These are phyloP conservation scores for Carterocephalus palaemon DNA, from an alignment of 2,888 invertebrate species.

Conservation along the genomic window DNA sequence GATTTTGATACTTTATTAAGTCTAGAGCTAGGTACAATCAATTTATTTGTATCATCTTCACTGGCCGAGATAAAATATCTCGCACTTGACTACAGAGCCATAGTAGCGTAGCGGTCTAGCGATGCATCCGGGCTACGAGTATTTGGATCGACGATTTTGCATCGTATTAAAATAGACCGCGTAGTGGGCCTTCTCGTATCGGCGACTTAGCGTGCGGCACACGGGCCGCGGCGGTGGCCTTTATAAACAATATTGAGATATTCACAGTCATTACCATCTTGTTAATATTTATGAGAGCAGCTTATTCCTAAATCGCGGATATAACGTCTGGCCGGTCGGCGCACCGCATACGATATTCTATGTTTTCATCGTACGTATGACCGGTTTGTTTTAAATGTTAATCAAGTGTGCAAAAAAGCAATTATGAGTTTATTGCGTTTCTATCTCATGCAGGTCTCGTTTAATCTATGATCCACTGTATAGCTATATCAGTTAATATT, in stretches of 20 bases:
- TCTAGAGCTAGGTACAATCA: no score
- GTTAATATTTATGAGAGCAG: constrained; percentile 3
- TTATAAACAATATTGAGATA: constrained; percentile 38
- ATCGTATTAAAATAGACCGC: constrained; percentile 43
- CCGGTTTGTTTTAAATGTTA: not conserved
- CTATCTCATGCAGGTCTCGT: no score
- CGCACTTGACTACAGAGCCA: constrained; percentile 8
- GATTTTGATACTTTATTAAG: no score
- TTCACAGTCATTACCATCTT: constrained; percentile 39
- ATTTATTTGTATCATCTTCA: no score
- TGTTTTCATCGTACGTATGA: no score
- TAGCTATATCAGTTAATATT: no score
- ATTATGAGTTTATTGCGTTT: no score
- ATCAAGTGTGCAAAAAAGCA: not conserved
- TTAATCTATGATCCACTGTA: no score
- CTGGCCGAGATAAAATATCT: constrained; percentile 16
- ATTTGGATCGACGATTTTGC: constrained; percentile 31
- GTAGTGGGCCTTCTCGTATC: constrained; percentile 34
- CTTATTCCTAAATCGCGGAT: constrained; percentile 3
- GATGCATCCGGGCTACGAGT: constrained; percentile 12
- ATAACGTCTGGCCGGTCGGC: constrained; percentile 3
- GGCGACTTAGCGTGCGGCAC: constrained; percentile 44
- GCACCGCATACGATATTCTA: constrained; percentile 2
- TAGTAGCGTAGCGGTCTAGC: constrained; percentile 7
- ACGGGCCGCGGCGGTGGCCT: constrained; percentile 53